Conservation (phyloP, 2,113 vertebrate species). For the Neomonachus schauinslandi region DNA sequence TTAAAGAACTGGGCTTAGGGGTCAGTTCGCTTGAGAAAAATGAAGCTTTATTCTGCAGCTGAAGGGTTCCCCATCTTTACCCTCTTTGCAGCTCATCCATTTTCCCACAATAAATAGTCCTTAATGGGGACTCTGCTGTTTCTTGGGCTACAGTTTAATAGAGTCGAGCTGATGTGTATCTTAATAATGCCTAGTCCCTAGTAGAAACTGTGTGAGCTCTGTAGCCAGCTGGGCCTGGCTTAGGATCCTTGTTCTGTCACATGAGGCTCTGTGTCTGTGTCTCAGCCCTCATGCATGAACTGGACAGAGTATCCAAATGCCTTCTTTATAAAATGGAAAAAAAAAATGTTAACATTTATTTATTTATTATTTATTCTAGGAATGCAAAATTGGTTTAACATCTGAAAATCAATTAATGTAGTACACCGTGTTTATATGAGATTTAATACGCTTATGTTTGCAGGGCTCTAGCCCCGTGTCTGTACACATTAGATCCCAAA, state of each 20-base stretch:
- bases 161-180: neutral
- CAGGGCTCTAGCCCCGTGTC: neutral
- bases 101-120: neutral
- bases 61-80: neutral
- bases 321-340: neutral
- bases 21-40: neutral
- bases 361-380: neutral
- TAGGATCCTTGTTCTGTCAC: neutral
- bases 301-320: neutral
- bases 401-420: neutral
- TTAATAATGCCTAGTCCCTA: neutral
- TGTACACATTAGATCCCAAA: neutral
- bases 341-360: neutral
- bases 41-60: slow-evolving; percentile 51
- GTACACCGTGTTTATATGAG: neutral
- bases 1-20: slow-evolving; percentile 17
- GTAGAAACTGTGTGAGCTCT: neutral
- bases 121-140: neutral
- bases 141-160: neutral
- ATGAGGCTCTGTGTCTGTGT: neutral
- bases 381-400: neutral
- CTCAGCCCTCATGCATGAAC: neutral
- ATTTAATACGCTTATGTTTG: slow-evolving; percentile 25
- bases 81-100: neutral
- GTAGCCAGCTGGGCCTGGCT: neutral